These are phyloP conservation scores for Daktulosphaira vitifoliae DNA, from an alignment of 1,140 invertebrate genomes.

Conservation along the genomic window DNA sequence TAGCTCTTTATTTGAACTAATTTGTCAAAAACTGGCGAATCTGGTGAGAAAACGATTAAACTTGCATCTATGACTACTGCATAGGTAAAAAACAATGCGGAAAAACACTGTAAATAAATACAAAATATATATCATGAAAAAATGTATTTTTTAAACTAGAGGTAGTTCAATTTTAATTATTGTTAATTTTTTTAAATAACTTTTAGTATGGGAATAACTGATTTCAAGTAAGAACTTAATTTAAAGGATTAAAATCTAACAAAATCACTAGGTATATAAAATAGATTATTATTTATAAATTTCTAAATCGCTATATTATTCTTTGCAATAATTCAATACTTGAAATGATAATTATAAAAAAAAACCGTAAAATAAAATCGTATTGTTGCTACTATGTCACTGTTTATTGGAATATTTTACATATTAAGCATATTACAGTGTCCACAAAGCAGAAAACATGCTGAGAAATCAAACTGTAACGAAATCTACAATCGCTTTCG, in stretches of 20 bases:
- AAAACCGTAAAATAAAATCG: background rate
- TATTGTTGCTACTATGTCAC: background rate
- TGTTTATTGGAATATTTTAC: background rate
- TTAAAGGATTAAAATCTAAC: too few relatives aligned
- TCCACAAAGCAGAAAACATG: background rate
- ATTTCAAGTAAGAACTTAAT: too few relatives aligned
- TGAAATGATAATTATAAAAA: too few relatives aligned
- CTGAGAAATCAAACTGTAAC: constrained; percentile 28
- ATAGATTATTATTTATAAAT: too few relatives aligned
- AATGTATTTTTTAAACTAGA: too few relatives aligned
- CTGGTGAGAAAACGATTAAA: constrained; percentile 50
- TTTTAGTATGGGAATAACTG: too few relatives aligned
- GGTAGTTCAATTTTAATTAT: too few relatives aligned
- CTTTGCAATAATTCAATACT: too few relatives aligned
- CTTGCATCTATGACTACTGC: constrained; percentile 24
- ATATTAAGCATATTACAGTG: too few relatives aligned
- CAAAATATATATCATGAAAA: background rate
- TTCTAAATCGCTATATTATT: too few relatives aligned
- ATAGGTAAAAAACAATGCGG: constrained; percentile 17
- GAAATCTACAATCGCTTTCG: constrained; percentile 3
- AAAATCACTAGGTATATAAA: too few relatives aligned
- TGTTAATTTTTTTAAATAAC: too few relatives aligned
- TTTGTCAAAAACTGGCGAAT: constrained; percentile 56
- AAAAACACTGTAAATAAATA: constrained; percentile 29
- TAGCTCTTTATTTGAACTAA: constrained; percentile 53